These are phyloP conservation scores for Coendou prehensilis DNA, from an alignment of 2,797 vertebrate species.

Conservation along the genomic window DNA sequence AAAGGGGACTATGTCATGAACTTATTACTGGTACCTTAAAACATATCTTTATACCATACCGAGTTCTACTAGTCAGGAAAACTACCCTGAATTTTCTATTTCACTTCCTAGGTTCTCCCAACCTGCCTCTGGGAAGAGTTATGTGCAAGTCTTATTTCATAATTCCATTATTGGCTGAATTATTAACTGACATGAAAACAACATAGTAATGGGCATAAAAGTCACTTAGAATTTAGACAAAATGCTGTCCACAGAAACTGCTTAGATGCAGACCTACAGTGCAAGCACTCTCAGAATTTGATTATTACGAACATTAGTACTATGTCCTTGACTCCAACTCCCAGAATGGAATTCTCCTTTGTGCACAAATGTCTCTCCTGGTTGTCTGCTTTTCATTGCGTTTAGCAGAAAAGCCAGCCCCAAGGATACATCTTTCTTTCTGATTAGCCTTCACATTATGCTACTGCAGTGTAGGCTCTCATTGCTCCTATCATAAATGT, in stretches of 20 bases:
- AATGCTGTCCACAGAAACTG: conserved; percentile 82
- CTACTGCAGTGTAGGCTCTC: neutral
- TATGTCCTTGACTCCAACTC: conserved; percentile 82
- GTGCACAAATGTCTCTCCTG: conserved; percentile 75
- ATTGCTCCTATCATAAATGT: neutral
- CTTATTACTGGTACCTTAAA: neutral
- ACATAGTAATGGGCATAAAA: conserved; percentile 88
- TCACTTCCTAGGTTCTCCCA: conserved; percentile 67
- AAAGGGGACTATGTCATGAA: neutral
- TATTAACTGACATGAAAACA: conserved; percentile 91
- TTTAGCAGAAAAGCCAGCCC: conserved; percentile 77
- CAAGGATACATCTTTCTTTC: conserved; percentile 74
- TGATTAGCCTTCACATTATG: conserved; percentile 77
- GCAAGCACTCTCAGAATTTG: conserved; percentile 83
- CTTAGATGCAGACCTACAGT: conserved; percentile 79
- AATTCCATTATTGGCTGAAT: conserved; percentile 89
- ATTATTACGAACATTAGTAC: conserved; percentile 85
- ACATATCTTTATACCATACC: neutral
- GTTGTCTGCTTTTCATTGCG: conserved; percentile 72
- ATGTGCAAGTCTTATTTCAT: conserved; percentile 84
- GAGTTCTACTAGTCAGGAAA: conserved; percentile 28
- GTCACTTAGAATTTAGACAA: conserved; percentile 89
- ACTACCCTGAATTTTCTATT: conserved; percentile 2
- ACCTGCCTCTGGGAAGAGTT: conserved; percentile 79
- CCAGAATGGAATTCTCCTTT: conserved; percentile 61